Conservation (phyloP, 1,140 invertebrate genomes). For the Linepithema humile region DNA sequence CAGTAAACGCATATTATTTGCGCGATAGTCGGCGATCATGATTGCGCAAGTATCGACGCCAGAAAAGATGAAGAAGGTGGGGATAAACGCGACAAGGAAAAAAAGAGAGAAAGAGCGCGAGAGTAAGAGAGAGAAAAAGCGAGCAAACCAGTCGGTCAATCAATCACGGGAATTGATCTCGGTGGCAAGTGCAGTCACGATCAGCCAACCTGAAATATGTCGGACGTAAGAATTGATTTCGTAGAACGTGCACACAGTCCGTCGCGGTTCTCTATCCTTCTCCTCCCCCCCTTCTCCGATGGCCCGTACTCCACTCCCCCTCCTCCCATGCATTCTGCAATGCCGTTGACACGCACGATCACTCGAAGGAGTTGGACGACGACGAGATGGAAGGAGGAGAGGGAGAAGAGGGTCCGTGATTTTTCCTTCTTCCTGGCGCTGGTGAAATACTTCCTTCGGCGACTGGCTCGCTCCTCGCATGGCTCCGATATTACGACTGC, state of each 20-base stretch:
- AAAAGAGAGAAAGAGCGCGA: neutral
- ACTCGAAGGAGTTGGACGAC: constrained; percentile 44
- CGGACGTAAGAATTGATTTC: constrained; percentile 65
- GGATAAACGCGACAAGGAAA: constrained; percentile 19
- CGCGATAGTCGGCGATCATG: constrained; percentile 36
- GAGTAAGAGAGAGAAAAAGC: constrained; percentile 35
- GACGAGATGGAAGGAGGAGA: constrained; percentile 22
- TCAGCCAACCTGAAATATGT: constrained; percentile 64
- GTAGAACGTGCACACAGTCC: constrained; percentile 59
- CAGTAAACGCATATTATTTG: constrained; percentile 39
- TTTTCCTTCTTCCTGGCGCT: constrained; percentile 56
- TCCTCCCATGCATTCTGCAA: constrained; percentile 41
- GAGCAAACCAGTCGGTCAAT: constrained; percentile 55
- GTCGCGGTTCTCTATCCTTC: constrained; percentile 30
- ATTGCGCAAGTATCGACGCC: constrained; percentile 47
- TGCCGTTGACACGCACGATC: constrained; percentile 64
- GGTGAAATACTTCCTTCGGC: constrained; percentile 52
- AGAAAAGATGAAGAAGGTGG: neutral
- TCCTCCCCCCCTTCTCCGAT: constrained; percentile 1
- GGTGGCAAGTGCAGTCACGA: constrained; percentile 64
- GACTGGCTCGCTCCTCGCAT: constrained; percentile 58
- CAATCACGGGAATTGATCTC: constrained; percentile 62
- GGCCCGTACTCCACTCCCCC: neutral
- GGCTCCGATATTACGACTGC: constrained; percentile 73
- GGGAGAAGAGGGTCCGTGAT: constrained; percentile 53